phyloP scores from a whole-genome alignment of 2,113 vertebrate species.

The Lasiurus borealis region DNA sequence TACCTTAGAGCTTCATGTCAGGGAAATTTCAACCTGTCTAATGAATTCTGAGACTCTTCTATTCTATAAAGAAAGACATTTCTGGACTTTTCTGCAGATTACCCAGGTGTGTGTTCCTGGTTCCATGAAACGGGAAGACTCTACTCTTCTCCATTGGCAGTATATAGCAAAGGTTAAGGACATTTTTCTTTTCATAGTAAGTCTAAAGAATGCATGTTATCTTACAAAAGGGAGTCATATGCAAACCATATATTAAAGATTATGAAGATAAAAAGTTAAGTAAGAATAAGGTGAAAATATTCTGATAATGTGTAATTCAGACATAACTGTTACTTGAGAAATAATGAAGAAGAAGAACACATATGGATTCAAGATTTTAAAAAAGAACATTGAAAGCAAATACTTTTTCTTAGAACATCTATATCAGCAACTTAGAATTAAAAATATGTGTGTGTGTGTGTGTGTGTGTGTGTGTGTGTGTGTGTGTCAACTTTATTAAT shows the following conservation, averaged over 20 bases:
- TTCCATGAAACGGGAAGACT: not conserved
- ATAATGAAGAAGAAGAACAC: not conserved
- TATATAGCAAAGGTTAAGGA: not conserved
- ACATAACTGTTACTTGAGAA: constrained; percentile 59
- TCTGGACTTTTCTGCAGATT: not conserved
- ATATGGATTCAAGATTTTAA: not conserved
- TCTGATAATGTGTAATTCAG: not conserved
- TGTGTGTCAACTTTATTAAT: not conserved
- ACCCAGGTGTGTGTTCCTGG: not conserved
- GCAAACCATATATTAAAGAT: not conserved
- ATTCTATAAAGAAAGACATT: not conserved
- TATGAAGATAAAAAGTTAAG: not conserved
- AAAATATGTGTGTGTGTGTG: not conserved
- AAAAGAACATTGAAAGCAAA: not conserved
- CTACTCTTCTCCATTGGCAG: not conserved
- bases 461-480: not conserved
- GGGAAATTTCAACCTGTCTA: not conserved
- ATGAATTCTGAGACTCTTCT: not conserved
- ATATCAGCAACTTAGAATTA: not conserved
- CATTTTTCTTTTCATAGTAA: not conserved
- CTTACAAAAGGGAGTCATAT: not conserved
- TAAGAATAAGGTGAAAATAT: not conserved
- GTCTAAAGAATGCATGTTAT: not conserved
- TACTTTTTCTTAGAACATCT: not conserved
- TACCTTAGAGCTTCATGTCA: not conserved